Base-by-base conservation (phyloP, 2,113 vertebrate species). In the Cyprinodon brontotheroides region DNA sequence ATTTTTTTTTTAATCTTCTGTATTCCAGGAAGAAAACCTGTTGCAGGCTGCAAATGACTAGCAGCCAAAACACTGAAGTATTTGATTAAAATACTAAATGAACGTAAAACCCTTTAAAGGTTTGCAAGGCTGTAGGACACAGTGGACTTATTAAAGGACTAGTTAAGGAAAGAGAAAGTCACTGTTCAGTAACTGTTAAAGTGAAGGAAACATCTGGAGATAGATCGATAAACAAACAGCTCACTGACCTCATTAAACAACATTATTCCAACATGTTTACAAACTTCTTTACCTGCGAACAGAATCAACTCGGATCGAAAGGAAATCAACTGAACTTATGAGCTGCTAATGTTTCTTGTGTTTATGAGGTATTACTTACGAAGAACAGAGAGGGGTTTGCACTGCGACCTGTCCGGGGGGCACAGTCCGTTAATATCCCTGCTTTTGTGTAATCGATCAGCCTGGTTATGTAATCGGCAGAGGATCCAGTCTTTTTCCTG, bases 311-410 rank as follows among this genome's bases (percentile, higher is more conserved):
- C 5, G 13, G 20, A 70, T 66, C 17, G 48, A 61, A 5, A 66
- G 29, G 69, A 68, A 62, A 2, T 12, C 10, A 2, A 1, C 37
- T 6, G 2, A 11, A 67, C 67, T 11, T 11, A 47, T 29, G 4
- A 13, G 20, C 4, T 5, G 22, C 65, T 4, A 3, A 5, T 64
- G 40, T 0, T 0, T 60, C 22, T 10, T 0, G 9, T 68, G 62
- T 15, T 43, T 11, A 69, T 65, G 80, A 74, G 3, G 17, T 74
- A 61, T 2, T 50, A 89, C 85, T 89, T 79, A 90, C 90, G 66
- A 75, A 66, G 47, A 69, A 68, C 68, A 78, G 85, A 82, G 78
- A 88, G 79, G 85, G 77, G 75, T 89, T 29, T 88, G 85, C 89
- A 80, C 87, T 87, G 81, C 75, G 78, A 88, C 80, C 82, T 84